Conservation (phyloP, 1,140 invertebrate genomes). For the Mercenaria mercenaria region DNA sequence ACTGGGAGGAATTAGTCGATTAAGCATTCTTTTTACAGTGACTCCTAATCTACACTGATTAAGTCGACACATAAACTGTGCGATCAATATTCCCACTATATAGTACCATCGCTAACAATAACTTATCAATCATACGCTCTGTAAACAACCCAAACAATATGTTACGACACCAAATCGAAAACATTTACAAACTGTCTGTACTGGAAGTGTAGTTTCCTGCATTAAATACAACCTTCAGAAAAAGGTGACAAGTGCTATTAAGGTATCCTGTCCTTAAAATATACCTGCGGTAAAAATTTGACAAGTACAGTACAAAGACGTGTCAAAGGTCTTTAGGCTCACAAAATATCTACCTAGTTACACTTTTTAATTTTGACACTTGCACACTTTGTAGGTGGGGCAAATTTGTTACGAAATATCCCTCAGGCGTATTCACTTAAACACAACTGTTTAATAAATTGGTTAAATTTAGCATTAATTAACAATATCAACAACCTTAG, state of each 20-base stretch:
- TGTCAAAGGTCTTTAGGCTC: not conserved
- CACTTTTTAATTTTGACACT: not conserved
- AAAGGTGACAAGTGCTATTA: not conserved
- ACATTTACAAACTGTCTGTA: not conserved
- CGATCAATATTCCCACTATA: not conserved
- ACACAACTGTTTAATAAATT: too few relatives aligned
- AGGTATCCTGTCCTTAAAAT: not conserved
- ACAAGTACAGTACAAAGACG: not conserved
- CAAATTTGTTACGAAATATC: too few relatives aligned
- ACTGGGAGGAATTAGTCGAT: not conserved
- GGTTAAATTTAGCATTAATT: too few relatives aligned
- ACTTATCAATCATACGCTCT: not conserved
- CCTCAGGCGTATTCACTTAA: too few relatives aligned
- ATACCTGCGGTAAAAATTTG: not conserved
- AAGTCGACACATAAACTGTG: not conserved
- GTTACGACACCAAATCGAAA: not conserved
- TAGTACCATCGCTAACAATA: not conserved
- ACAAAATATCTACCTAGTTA: not conserved
- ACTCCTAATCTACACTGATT: slow-evolving; percentile 15
- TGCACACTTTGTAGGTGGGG: too few relatives aligned
- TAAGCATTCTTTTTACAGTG: not conserved
- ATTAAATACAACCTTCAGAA: not conserved
- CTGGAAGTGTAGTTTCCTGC: not conserved
- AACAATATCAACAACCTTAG: too few relatives aligned
- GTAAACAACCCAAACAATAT: not conserved